Base-by-base conservation (phyloP, 2,888 invertebrate genomes). In the Melieria omissa region DNA sequence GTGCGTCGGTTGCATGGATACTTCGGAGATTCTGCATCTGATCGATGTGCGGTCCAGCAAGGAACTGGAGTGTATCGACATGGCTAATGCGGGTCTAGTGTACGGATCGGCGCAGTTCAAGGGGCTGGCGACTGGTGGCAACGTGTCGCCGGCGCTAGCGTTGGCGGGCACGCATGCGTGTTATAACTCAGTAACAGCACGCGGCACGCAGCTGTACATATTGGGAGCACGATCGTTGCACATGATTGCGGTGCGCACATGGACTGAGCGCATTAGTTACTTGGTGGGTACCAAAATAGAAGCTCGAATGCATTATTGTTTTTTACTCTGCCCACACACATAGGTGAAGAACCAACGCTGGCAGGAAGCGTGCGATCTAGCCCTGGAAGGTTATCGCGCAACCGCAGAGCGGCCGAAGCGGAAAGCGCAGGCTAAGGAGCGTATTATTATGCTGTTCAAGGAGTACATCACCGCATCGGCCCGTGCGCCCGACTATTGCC, bases 51-150 rank as follows among this genome's bases (percentile, higher is more conserved):
- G 96, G 74, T 91, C 92, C 0, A 95, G 96, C 81, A 93, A 95
- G 78, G 96, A 96, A 86, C 88, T 95, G 29, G 95, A 96, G 87
- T 90, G 92, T 42, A 88, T 95, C 76, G 96, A 97, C 84, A 89
- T 96, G 77, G 92, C 93, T 47, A 90, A 90, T 81, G 93, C 95
- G 14, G 92, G 94, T 55, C 89, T 96, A 55, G 94, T 96, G 0
- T 96, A 96, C 82, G 93, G 94, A 60, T 95, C 95, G 47, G 94
- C 95, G 58, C 95, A 86, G 83, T 94, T 93, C 80, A 91, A 97
- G 88, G 98, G 95, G 0, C 88, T 98, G 55, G 97, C 97, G 74
- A 98, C 98, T 0, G 99, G 99, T 6, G 98, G 98, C 0, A 96
- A 97, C 83, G 99, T 93, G 78, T 89, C 94, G 74, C 89, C 89